Percentiles rank a stretch among this genome's conserved stretches.
Evolutionary conservation across 1,140 invertebrate genomes (phyloP).

Genomic region (Aphaenogaster rudis): DNA sequence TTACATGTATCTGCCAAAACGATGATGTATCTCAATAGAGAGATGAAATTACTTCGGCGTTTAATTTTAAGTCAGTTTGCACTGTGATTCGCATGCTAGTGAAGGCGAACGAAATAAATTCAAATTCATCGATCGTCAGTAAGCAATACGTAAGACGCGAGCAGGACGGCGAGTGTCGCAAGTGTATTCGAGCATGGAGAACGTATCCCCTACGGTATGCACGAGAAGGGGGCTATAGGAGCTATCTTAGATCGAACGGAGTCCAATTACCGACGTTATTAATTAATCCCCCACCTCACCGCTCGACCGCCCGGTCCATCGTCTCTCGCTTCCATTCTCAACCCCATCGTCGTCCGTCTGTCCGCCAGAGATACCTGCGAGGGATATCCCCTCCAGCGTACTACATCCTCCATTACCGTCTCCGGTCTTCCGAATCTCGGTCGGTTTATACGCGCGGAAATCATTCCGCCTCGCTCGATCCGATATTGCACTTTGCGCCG

Average conservation of each 20-base stretch:
- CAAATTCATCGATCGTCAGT: neutral
- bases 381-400: conserved; percentile 69
- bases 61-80: neutral
- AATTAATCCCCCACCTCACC: conserved; percentile 80
- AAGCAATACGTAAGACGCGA: conserved; percentile 53
- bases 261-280: conserved; percentile 84
- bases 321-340: conserved; percentile 79
- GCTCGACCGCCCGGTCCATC: conserved; percentile 68
- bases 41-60: neutral
- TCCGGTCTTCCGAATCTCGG: conserved; percentile 71
- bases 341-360: conserved; percentile 80
- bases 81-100: neutral
- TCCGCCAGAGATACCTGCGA: conserved; percentile 78
- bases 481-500: conserved; percentile 31
- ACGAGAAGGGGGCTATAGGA: conserved; percentile 71
- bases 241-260: conserved; percentile 83
- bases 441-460: conserved; percentile 68
- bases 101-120: conserved; percentile 34
- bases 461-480: conserved; percentile 48
- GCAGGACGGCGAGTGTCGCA: conserved; percentile 49
- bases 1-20: neutral
- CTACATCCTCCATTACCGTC: conserved; percentile 69
- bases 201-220: conserved; percentile 73
- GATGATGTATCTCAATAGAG: neutral
- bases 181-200: conserved; percentile 70